Evolutionary conservation across 2,113 vertebrate species (phyloP).

Genomic region (Arenaria interpres): DNA sequence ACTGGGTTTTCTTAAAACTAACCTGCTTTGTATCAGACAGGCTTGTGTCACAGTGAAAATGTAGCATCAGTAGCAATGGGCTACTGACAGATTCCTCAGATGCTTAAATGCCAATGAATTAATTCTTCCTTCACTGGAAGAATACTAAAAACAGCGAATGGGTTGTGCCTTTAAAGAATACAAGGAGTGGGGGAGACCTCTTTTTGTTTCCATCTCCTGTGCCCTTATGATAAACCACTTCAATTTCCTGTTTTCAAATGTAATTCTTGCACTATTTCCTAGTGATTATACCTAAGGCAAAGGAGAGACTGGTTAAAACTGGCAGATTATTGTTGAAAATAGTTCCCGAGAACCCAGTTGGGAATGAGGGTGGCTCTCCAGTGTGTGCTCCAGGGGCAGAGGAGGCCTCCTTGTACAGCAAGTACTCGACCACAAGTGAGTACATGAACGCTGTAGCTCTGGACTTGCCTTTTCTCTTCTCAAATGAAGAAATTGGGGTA

Average conservation of each 20-base stretch:
- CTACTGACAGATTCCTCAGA: background rate
- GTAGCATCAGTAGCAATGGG: background rate
- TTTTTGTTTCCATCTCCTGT: background rate
- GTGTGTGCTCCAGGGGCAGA: background rate
- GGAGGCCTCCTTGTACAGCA: background rate
- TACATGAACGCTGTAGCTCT: background rate
- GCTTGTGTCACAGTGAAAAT: background rate
- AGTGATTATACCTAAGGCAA: background rate
- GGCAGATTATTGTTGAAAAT: background rate
- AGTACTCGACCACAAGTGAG: background rate
- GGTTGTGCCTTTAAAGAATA: background rate
- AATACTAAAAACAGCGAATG: background rate
- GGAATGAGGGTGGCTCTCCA: background rate
- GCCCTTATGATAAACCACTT: background rate
- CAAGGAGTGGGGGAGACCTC: background rate
- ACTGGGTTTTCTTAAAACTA: background rate
- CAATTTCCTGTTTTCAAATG: background rate
- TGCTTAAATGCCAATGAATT: background rate
- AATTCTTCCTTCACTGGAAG: background rate
- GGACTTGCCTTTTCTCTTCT: background rate
- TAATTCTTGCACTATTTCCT: background rate
- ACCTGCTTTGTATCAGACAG: background rate
- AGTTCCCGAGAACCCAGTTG: background rate
- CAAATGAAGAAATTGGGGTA: background rate
- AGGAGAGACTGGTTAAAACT: background rate